A percentile compares a stretch with the other conserved stretches of the same genome.
Evolutionary conservation across 1,140 invertebrate species (phyloP).

Genomic region (Trinorchestia longiramus): DNA sequence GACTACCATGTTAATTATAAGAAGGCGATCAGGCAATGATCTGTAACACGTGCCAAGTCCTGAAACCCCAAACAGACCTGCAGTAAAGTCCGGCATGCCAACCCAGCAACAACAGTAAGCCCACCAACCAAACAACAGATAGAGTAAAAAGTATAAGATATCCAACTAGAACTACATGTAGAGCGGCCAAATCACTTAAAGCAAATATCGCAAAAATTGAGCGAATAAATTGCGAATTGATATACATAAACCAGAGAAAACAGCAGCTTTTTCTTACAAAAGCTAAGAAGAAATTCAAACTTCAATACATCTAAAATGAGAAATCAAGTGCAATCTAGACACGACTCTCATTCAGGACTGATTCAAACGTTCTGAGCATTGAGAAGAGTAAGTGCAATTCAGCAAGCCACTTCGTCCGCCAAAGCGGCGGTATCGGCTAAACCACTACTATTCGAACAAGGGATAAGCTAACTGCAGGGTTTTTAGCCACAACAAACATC

Average conservation of each 20-base stretch:
- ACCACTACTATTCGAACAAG: background rate
- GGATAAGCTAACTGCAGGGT: background rate
- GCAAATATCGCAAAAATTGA: background rate
- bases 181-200: background rate
- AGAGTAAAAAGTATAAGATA: background rate
- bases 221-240: background rate
- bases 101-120: background rate
- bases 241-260: background rate
- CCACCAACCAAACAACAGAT: background rate
- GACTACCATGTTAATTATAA: slow-evolving; percentile 9
- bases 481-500: background rate
- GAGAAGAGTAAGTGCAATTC: no score
- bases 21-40: slow-evolving; percentile 47
- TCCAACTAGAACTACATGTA: background rate
- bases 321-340: background rate
- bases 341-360: no score
- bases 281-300: background rate
- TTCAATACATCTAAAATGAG: background rate
- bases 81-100: background rate
- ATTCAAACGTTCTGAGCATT: no score
- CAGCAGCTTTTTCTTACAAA: background rate
- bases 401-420: background rate
- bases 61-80: background rate
- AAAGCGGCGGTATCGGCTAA: background rate
- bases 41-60: background rate